These are phyloP conservation scores for Anagrus nilaparvatae DNA, from an alignment of 1,140 invertebrate species.

Conservation along the genomic window DNA sequence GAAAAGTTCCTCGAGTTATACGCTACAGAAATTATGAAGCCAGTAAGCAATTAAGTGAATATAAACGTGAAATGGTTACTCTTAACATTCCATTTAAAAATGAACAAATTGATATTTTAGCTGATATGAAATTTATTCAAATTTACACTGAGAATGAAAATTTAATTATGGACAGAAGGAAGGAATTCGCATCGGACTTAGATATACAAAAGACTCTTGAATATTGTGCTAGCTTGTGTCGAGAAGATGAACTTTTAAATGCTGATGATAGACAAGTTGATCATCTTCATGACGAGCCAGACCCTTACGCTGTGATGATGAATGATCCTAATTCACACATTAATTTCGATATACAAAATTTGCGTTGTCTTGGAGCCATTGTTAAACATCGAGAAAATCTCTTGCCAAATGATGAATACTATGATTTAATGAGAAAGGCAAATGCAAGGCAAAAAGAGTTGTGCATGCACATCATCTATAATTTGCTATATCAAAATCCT, in stretches of 20 bases:
- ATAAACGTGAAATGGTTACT: conserved; percentile 26
- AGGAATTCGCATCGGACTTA: conserved; percentile 9
- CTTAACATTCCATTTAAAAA: conserved; percentile 27
- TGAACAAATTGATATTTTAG: conserved; percentile 25
- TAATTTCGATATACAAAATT: conserved; percentile 10
- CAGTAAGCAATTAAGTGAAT: conserved; percentile 15
- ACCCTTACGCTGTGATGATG: conserved; percentile 11
- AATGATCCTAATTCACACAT: conserved; percentile 7
- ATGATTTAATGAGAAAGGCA: conserved; percentile 15
- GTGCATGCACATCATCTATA: conserved; percentile 7
- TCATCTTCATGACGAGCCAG: conserved; percentile 1
- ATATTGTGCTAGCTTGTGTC: conserved; percentile 6
- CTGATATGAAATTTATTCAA: conserved; percentile 22
- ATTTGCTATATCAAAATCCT: conserved; percentile 7
- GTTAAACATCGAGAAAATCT: conserved; percentile 16
- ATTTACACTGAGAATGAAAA: conserved; percentile 16
- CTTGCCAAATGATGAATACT: conserved; percentile 2
- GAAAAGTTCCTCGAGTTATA: conserved; percentile 21
- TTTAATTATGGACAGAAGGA: conserved; percentile 1
- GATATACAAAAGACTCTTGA: conserved; percentile 6
- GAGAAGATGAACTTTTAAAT: neutral
- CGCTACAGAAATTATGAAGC: conserved; percentile 31
- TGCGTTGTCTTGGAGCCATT: conserved; percentile 10
- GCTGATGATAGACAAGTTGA: neutral
- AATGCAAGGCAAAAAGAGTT: conserved; percentile 26